Conservation (phyloP, 2,797 vertebrate species). For the Sandelia bainsii region DNA sequence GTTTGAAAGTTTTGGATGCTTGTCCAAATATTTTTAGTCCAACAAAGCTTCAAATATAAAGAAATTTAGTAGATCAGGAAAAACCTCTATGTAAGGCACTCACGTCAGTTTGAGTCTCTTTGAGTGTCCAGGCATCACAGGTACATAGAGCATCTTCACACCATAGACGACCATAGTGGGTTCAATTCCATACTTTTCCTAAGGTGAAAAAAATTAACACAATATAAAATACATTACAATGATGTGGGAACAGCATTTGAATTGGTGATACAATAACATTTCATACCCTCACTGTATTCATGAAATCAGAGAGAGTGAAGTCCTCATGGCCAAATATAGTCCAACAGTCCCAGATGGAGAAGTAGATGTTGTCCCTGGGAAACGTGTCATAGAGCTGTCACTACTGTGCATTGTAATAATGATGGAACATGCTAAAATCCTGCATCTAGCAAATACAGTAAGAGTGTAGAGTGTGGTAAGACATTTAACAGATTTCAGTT, state of each 20-base stretch:
- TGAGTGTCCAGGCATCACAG: constrained; percentile 96
- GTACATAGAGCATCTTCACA: constrained; percentile 99
- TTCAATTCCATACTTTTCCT: constrained; percentile 98
- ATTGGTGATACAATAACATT: constrained; percentile 34
- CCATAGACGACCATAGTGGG: constrained; percentile 99
- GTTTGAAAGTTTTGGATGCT: background rate
- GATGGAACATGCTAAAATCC: background rate
- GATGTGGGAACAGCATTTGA: background rate
- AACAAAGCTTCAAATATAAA: background rate
- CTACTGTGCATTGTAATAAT: background rate
- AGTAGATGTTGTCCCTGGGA: constrained; percentile 92
- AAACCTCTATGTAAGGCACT: constrained; percentile 57
- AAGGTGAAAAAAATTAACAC: constrained; percentile 7
- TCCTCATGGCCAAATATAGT: constrained; percentile 93
- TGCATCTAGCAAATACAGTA: background rate
- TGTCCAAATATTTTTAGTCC: background rate
- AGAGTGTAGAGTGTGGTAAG: background rate
- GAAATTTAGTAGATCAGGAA: background rate
- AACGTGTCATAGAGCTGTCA: constrained; percentile 3
- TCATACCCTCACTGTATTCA: constrained; percentile 93
- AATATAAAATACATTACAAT: too few species aligned
- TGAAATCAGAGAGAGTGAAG: constrained; percentile 97
- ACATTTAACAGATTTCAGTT: background rate
- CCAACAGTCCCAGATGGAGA: constrained; percentile 99
- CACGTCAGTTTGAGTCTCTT: constrained; percentile 98